Evolutionary conservation across 2,797 vertebrate species (phyloP).

Genomic region (Myotis pilosus): DNA sequence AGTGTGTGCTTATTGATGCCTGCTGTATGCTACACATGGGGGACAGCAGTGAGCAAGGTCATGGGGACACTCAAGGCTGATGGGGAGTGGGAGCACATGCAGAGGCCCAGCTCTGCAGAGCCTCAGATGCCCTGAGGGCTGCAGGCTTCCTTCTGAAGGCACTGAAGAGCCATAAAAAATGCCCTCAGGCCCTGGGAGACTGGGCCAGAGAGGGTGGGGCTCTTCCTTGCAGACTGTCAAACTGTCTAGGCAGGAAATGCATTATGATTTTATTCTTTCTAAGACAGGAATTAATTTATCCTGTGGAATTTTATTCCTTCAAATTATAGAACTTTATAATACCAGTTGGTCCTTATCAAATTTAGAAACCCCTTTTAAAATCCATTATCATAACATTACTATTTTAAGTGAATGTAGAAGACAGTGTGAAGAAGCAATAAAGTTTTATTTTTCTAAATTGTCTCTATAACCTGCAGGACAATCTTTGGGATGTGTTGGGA

Average conservation of each 20-base stretch:
- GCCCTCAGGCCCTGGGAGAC: background rate
- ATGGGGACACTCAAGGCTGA: fast-evolving
- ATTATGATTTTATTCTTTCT: background rate
- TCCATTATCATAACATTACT: background rate
- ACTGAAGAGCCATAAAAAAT: background rate
- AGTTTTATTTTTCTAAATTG: background rate
- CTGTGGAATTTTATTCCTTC: conserved; percentile 34
- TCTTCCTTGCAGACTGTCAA: background rate
- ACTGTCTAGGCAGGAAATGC: background rate
- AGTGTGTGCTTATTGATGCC: background rate
- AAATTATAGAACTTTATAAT: conserved; percentile 6
- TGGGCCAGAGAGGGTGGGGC: background rate
- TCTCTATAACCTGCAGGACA: background rate
- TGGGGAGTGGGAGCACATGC: background rate
- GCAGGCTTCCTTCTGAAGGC: background rate
- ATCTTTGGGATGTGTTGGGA: background rate
- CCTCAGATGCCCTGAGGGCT: background rate
- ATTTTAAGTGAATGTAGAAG: background rate
- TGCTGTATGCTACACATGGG: background rate
- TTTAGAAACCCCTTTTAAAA: conserved; percentile 36
- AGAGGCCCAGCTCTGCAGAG: background rate
- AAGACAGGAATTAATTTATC: background rate
- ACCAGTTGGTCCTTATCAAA: background rate
- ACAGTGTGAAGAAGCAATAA: background rate
- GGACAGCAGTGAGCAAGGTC: background rate